Evolutionary conservation across 2,888 invertebrate species (phyloP).

Genomic region (Platyscelio sp.): DNA sequence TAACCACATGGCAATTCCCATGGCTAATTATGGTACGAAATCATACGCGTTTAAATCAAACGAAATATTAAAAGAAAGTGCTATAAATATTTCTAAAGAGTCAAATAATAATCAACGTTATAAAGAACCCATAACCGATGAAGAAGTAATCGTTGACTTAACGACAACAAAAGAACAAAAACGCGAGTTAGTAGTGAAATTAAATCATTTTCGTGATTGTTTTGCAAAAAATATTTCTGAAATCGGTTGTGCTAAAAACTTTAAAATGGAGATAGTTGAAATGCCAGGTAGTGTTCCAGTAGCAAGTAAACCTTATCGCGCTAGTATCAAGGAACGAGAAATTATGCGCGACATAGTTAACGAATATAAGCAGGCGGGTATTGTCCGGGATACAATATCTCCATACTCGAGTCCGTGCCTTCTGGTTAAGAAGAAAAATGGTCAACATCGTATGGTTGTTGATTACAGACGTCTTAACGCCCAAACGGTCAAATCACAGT

Average conservation of each 20-base stretch:
- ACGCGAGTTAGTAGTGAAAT: background rate
- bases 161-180: background rate
- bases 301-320: background rate
- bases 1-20: too few relatives aligned
- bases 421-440: conserved; percentile 9
- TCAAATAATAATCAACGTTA: too few relatives aligned
- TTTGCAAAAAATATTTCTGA: too few relatives aligned
- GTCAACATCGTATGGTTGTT: background rate
- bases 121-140: too few relatives aligned
- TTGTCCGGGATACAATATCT: background rate
- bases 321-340: background rate
- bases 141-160: background rate
- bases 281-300: background rate
- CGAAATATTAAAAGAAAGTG: too few relatives aligned
- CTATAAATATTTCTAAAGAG: too few relatives aligned
- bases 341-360: background rate
- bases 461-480: background rate
- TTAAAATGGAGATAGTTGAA: background rate
- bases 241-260: background rate
- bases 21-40: too few relatives aligned
- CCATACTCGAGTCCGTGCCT: too few relatives aligned
- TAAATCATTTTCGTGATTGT: background rate
- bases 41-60: too few relatives aligned
- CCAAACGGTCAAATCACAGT: background rate
- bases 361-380: background rate